phyloP scores from a whole-genome alignment of 92 coral and sea anemone species.

The Palythoa heliodiscus region DNA sequence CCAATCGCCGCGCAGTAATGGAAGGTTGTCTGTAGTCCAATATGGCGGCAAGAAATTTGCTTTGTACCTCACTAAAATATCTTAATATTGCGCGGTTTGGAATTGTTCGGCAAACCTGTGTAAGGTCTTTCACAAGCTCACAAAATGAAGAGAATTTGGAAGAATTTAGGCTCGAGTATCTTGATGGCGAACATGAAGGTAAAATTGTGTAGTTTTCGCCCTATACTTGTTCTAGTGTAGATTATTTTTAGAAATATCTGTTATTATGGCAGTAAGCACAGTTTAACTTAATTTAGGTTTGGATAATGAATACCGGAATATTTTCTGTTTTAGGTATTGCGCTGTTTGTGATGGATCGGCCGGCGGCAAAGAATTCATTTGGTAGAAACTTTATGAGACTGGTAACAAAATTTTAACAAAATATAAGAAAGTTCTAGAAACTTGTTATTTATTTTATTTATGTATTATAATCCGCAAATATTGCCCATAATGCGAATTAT shows the following conservation, averaged over 20 bases:
- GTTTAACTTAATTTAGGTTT: neutral
- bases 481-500: too few species aligned
- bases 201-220: neutral
- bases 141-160: slow-evolving; percentile 43
- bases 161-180: slow-evolving; percentile 81
- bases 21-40: slow-evolving; percentile 28
- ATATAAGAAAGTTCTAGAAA: neutral
- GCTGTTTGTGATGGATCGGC: slow-evolving; percentile 88
- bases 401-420: slow-evolving; percentile 40
- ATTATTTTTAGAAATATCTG: neutral
- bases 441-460: too few species aligned
- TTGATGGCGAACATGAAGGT: slow-evolving; percentile 79
- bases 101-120: slow-evolving; percentile 5
- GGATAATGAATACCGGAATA: neutral
- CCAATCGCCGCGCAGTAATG: slow-evolving; percentile 22
- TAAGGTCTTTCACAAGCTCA: slow-evolving; percentile 46
- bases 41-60: slow-evolving; percentile 57
- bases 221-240: neutral
- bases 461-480: too few species aligned
- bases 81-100: slow-evolving; percentile 25
- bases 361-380: slow-evolving; percentile 91
- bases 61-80: slow-evolving; percentile 26
- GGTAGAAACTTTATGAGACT: slow-evolving; percentile 78
- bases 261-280: too few species aligned
- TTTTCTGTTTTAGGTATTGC: slow-evolving; percentile 71